Conservation (phyloP, 2,888 invertebrate genomes). For the Folsomia candida region DNA sequence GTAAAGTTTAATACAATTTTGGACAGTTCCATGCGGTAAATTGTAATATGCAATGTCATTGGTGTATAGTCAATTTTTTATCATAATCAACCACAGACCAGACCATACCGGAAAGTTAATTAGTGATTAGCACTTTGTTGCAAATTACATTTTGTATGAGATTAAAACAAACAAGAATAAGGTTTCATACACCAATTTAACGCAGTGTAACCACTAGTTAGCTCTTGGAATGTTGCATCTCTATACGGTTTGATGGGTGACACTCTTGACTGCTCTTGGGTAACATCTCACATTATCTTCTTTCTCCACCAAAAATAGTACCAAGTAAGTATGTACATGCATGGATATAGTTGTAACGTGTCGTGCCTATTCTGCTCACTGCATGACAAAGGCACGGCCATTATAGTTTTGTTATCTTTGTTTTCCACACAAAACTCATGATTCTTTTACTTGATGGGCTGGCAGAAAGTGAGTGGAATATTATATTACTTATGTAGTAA, state of each 20-base stretch:
- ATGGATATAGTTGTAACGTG: too few species aligned
- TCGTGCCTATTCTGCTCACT: too few species aligned
- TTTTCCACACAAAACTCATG: background rate
- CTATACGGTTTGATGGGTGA: slow-evolving; percentile 19
- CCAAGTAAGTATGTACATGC: background rate
- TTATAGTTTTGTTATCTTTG: background rate
- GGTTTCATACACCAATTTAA: slow-evolving; percentile 37
- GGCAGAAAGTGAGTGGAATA: background rate
- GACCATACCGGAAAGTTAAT: slow-evolving; percentile 9
- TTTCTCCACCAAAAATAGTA: background rate
- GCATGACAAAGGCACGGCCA: background rate
- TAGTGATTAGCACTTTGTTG: slow-evolving; percentile 4
- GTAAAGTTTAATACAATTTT: too few species aligned
- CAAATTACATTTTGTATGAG: background rate
- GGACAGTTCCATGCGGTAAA: background rate
- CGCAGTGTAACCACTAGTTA: slow-evolving; percentile 28
- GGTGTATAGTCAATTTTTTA: background rate
- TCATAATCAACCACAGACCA: background rate
- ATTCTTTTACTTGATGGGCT: background rate
- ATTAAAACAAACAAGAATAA: background rate
- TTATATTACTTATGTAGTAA: background rate
- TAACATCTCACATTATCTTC: slow-evolving; percentile 18
- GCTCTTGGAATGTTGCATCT: background rate
- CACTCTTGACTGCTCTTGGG: slow-evolving; percentile 39
- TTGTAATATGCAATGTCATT: background rate